phyloP scores from a whole-genome alignment of 2,113 vertebrate genomes.

The Eurypyga helias region DNA sequence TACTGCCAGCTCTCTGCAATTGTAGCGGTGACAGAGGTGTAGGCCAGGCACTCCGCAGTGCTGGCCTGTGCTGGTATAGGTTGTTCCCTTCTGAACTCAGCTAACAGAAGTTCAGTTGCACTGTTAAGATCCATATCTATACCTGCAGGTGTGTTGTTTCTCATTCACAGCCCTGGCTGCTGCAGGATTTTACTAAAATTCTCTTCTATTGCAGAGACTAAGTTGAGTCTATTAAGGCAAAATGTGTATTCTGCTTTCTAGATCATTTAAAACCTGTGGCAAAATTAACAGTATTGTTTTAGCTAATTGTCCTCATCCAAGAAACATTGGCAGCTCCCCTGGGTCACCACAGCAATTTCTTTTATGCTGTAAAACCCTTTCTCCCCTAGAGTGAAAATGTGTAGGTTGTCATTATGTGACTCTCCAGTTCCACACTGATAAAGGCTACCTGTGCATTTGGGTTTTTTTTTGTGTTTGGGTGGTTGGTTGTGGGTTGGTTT shows the following conservation, averaged over 20 bases:
- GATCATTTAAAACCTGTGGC: slow-evolving; percentile 27
- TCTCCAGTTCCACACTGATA: not conserved
- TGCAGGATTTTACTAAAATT: not conserved
- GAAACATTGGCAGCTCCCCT: not conserved
- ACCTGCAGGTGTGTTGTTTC: not conserved
- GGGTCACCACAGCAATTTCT: not conserved
- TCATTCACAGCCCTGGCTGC: not conserved
- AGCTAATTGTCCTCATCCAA: slow-evolving; percentile 38
- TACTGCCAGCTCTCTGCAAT: not conserved
- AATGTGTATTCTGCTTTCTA: slow-evolving; percentile 10
- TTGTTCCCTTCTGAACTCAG: not conserved
- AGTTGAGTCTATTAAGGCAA: not conserved
- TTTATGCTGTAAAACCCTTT: slow-evolving; percentile 20
- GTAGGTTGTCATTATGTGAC: not conserved
- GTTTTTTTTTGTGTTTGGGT: no score
- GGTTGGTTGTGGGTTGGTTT: no score
- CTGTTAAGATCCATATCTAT: not conserved
- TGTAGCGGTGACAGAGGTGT: not conserved
- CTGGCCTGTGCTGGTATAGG: not conserved
- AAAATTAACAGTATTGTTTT: slow-evolving; percentile 59
- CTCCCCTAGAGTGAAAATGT: not conserved
- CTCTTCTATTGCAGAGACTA: not conserved
- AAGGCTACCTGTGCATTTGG: not conserved
- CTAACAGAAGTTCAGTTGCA: not conserved
- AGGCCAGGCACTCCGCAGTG: rapidly evolving